Conservation (phyloP, 1,140 invertebrate species). For the Heliothis subflexa region DNA sequence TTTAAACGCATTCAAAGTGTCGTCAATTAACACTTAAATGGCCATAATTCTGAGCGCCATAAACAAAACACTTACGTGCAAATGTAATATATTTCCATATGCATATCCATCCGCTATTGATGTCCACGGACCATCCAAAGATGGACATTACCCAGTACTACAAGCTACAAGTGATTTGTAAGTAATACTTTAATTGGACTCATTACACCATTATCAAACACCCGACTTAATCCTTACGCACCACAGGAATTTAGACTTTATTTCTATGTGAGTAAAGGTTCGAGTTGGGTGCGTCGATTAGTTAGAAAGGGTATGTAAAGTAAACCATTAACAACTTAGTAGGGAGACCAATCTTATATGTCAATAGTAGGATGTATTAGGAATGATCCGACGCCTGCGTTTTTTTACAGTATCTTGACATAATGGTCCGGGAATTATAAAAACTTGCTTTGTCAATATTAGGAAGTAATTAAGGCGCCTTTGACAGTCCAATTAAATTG, state of each 20-base stretch:
- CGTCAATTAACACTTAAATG: conserved; percentile 17
- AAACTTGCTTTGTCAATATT: conserved; percentile 79
- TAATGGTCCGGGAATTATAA: conserved; percentile 68
- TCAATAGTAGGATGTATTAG: conserved; percentile 48
- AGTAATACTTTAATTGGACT: conserved; percentile 48
- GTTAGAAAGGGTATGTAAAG: conserved; percentile 7
- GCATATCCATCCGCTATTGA: conserved; percentile 26
- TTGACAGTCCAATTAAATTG: conserved; percentile 73
- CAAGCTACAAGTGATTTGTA: conserved; percentile 34
- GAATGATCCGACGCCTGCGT: conserved; percentile 47
- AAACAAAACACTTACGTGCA: conserved; percentile 26
- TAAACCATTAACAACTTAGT: conserved; percentile 1
- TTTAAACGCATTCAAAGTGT: conserved; percentile 3
- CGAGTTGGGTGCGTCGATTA: not conserved
- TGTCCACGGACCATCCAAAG: conserved; percentile 3
- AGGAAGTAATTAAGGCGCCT: conserved; percentile 78
- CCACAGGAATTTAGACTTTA: not conserved
- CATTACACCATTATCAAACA: conserved; percentile 14
- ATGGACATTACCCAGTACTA: conserved; percentile 31
- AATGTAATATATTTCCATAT: conserved; percentile 36
- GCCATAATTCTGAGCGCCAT: conserved; percentile 2
- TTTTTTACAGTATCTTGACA: conserved; percentile 57
- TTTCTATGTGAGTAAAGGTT: not conserved
- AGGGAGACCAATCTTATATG: conserved; percentile 2
- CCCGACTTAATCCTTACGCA: not conserved